Evolutionary conservation across 2,113 vertebrate genomes (phyloP).

Genomic region (Prolemur simus): DNA sequence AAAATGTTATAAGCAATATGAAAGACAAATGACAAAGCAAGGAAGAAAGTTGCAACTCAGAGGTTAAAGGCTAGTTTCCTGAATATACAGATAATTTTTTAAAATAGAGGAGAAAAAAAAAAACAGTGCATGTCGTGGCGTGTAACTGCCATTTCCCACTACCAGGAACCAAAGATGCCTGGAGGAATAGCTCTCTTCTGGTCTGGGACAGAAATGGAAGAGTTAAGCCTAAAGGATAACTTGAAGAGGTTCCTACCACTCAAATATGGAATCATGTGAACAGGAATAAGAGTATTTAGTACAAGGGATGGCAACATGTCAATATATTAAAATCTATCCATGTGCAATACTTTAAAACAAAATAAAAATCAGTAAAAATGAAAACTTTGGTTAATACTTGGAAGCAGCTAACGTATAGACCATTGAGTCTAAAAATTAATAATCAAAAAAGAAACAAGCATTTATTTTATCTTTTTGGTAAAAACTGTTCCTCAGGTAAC

Average conservation of each 20-base stretch:
- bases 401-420: neutral
- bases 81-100: neutral
- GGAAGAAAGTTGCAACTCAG: neutral
- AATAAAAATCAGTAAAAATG: conserved; percentile 5
- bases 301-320: neutral
- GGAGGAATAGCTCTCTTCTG: neutral
- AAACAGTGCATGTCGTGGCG: neutral
- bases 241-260: neutral
- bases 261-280: neutral
- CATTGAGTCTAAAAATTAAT: neutral
- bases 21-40: neutral
- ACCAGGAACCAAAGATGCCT: neutral
- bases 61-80: neutral
- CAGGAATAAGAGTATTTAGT: neutral
- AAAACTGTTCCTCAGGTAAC: neutral
- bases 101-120: neutral
- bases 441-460: neutral
- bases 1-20: neutral
- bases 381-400: neutral
- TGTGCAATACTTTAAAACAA: conserved; percentile 4
- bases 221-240: neutral
- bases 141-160: neutral
- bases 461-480: neutral
- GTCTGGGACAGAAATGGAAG: neutral
- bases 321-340: neutral